Percentiles rank a stretch among this genome's conserved stretches.
phyloP scores from a whole-genome alignment of 2,113 vertebrate genomes.

The Phylloscopus trochilus region DNA sequence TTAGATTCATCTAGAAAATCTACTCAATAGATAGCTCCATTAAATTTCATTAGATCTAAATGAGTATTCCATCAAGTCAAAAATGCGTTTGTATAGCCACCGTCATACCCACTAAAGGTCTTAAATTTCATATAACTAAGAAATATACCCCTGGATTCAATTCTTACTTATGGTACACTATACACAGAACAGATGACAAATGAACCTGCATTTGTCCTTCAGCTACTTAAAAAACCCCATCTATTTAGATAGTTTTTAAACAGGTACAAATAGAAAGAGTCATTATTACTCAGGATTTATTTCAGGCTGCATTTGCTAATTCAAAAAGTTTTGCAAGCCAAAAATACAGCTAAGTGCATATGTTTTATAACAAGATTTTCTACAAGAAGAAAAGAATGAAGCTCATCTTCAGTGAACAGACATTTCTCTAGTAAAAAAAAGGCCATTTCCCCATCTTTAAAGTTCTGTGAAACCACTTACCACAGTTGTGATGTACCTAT shows the following conservation, averaged over 20 bases:
- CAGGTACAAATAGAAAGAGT: background rate
- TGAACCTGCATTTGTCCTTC: background rate
- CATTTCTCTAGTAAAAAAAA: background rate
- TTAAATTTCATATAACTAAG: background rate
- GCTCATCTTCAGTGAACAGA: background rate
- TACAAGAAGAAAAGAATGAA: background rate
- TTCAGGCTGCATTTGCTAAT: background rate
- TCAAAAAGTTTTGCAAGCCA: background rate
- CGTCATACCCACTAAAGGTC: background rate
- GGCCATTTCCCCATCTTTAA: background rate
- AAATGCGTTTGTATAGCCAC: background rate
- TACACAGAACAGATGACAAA: background rate
- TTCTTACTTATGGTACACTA: background rate
- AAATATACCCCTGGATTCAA: background rate
- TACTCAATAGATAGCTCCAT: background rate
- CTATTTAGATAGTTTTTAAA: background rate
- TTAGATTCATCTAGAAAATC: background rate
- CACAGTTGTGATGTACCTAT: background rate
- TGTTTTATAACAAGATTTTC: background rate
- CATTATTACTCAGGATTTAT: background rate
- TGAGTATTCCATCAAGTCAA: background rate
- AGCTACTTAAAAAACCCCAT: background rate
- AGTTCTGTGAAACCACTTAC: background rate
- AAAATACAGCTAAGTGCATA: fast-evolving
- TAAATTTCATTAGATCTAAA: background rate